Base-by-base conservation (phyloP, 2,113 vertebrate genomes). In the Oxyura jamaicensis region DNA sequence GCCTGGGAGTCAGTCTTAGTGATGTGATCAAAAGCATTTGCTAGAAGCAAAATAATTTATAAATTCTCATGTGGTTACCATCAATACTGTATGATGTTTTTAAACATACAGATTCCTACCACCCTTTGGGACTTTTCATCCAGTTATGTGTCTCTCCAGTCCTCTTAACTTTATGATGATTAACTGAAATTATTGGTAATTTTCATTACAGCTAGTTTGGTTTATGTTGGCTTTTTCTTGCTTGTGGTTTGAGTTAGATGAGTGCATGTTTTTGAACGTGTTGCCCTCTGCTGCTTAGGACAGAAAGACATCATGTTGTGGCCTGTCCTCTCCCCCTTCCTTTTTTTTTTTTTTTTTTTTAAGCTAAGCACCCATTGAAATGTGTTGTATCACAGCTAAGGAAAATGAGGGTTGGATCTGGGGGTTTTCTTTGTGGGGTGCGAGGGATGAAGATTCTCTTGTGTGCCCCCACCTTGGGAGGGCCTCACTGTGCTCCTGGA, bases 381-480 rank as follows among this genome's bases (percentile, higher is more conserved):
- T 26, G 31, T n/a, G 10, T 71, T 26, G 10, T 39, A 31, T 23
- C 18, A 39, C 29, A 66, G 19, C 39, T 62, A 35, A 53, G 44
- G 36, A 48, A 39, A 91, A 33, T 10, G 16, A 18, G 82, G 16
- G 20, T 48, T 53, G n/a, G 41, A 12, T 58, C 69, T 39, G 4
- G 1, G 22, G 13, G 0, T 68, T 80, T 85, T 36, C 29, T 41
- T 21, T 68, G 62, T 52, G 28, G 42, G 22, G 39, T 76, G 11
- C 8, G 36, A 84, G 28, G 13, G 36, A 79, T 20, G 12, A 31
- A 72, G 11, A 12, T 2, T 8, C 3, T 42, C 4, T 53, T 53
- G 23, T 46, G 36, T 74, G 8, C 29, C n/a, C 22, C 19, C 7
- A 8, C 11, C 29, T 58, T 0, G 0, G 17, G 46, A 86, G 46